phyloP scores from a whole-genome alignment of 2,113 vertebrate genomes.

The Talpa occidentalis region DNA sequence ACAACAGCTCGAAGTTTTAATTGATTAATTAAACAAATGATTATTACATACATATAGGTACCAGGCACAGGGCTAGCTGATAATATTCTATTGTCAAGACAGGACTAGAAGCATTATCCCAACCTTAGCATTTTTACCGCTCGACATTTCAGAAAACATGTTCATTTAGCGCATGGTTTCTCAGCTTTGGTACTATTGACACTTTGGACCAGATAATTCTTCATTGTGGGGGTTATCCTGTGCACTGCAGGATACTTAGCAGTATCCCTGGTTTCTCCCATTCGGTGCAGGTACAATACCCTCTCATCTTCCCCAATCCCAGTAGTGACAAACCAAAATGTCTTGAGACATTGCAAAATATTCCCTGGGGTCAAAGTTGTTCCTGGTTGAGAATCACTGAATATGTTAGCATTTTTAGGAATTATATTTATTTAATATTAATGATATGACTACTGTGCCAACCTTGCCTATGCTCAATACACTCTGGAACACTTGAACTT shows the following conservation, averaged over 20 bases:
- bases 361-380: not conserved
- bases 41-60: not conserved
- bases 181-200: not conserved
- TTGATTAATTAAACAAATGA: not conserved
- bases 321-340: not conserved
- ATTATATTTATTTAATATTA: slow-evolving; percentile 18
- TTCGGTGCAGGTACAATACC: not conserved
- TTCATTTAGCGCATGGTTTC: slow-evolving; percentile 10
- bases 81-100: slow-evolving; percentile 12
- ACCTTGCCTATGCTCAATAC: not conserved
- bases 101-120: not conserved
- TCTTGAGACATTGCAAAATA: not conserved
- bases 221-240: not conserved
- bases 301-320: not conserved
- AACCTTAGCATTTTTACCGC: not conserved
- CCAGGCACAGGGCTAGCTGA: not conserved
- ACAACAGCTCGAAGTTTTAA: not conserved
- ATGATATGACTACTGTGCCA: not conserved
- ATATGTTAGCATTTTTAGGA: slow-evolving; percentile 4
- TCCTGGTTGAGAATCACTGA: not conserved
- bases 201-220: not conserved
- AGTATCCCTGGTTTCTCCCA: slow-evolving; percentile 10
- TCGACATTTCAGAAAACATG: slow-evolving; percentile 12
- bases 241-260: not conserved
- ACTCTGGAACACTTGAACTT: not conserved